phyloP scores from a whole-genome alignment of 2,888 invertebrate genomes.

The Geotrupes spiniger region DNA sequence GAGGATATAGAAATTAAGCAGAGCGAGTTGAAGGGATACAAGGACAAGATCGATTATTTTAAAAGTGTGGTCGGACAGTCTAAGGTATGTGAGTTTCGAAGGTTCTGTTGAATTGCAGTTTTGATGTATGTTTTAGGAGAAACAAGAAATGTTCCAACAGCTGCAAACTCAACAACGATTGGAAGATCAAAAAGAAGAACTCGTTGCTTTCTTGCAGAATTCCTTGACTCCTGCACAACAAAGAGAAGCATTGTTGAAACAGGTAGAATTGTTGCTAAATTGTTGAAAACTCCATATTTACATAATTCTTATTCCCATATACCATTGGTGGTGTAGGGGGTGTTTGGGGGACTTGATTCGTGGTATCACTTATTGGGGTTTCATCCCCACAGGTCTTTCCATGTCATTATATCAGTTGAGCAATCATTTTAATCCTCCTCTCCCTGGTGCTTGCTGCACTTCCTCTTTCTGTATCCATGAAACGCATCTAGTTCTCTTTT shows the following conservation, averaged over 20 bases:
- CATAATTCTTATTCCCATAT: neutral
- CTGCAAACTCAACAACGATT: conserved; percentile 28
- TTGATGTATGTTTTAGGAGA: conserved; percentile 23
- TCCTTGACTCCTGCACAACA: conserved; percentile 35
- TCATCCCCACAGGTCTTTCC: no score
- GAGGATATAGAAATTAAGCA: conserved; percentile 30
- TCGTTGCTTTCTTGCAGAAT: conserved; percentile 31
- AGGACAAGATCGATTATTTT: conserved; percentile 29
- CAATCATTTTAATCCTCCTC: no score
- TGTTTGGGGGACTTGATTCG: no score
- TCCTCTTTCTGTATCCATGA: no score
- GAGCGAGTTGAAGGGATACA: conserved; percentile 30
- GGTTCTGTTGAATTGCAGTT: neutral
- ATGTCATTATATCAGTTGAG: no score
- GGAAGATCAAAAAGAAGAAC: conserved; percentile 29
- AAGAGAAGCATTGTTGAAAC: conserved; percentile 34
- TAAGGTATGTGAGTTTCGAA: conserved; percentile 18
- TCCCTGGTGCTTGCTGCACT: no score
- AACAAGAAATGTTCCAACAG: conserved; percentile 31
- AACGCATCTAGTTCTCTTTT: no score
- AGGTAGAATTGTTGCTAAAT: conserved; percentile 22
- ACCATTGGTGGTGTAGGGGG: no score
- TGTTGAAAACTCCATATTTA: neutral
- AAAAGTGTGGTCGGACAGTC: conserved; percentile 30
- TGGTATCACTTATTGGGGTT: no score